Percentiles rank a stretch among this genome's conserved stretches.
Evolutionary conservation across 2,113 vertebrate species (phyloP).

Genomic region (Columba livia): DNA sequence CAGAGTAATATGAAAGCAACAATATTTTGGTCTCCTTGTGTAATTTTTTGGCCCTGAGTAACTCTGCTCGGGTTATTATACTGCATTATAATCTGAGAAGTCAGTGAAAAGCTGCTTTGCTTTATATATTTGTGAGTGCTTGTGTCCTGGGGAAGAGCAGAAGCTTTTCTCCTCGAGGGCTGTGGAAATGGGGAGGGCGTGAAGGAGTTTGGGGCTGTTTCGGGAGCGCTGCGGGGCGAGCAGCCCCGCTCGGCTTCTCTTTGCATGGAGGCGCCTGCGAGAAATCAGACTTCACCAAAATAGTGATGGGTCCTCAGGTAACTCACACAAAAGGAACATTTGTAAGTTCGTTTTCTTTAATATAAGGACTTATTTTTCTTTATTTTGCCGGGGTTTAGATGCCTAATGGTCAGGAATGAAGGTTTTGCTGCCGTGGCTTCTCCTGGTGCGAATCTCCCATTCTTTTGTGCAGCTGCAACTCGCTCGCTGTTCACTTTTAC

Average conservation of each 20-base stretch:
- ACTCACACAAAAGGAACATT: background rate
- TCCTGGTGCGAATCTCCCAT: accelerated
- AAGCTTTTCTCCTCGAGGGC: background rate
- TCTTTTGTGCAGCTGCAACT: background rate
- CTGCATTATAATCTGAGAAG: too few species aligned
- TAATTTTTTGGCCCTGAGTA: background rate
- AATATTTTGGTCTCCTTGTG: background rate
- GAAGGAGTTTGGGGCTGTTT: background rate
- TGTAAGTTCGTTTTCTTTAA: background rate
- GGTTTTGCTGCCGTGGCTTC: background rate
- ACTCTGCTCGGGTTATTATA: accelerated
- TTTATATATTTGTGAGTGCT: too few species aligned
- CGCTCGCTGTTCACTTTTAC: background rate
- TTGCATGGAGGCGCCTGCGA: background rate
- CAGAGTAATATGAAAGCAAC: background rate
- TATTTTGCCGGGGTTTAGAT: background rate
- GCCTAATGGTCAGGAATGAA: accelerated
- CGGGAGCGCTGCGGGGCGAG: accelerated
- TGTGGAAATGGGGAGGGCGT: background rate
- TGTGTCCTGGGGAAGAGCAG: accelerated
- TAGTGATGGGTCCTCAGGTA: background rate
- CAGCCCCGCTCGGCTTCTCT: background rate
- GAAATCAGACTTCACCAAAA: background rate
- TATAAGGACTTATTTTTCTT: background rate
- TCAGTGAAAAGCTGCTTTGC: too few species aligned